A percentile compares a stretch with the other conserved stretches of the same genome.
Conservation (phyloP, 2,113 vertebrate species). For the Rhynchomys soricoides region DNA sequence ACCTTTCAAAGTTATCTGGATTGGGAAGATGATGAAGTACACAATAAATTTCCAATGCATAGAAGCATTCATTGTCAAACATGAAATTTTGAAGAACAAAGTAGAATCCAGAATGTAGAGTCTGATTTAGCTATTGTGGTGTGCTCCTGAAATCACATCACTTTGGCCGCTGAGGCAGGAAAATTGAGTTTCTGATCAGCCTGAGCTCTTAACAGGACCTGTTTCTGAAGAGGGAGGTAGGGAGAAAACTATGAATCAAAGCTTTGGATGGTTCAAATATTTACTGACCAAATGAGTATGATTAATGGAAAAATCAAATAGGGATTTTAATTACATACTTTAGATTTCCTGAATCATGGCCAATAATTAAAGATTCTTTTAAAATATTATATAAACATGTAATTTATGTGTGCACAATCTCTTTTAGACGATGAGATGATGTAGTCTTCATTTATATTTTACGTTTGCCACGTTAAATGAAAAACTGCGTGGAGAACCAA, state of each 20-base stretch:
- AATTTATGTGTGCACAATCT: background rate
- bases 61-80: background rate
- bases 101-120: background rate
- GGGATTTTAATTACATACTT: background rate
- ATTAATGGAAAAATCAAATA: background rate
- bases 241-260: background rate
- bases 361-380: background rate
- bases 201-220: background rate
- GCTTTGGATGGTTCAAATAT: background rate
- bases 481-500: background rate
- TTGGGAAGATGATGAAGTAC: background rate
- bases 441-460: background rate
- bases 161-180: background rate
- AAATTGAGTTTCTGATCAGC: background rate
- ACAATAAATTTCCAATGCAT: background rate
- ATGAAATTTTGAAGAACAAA: background rate
- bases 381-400: background rate
- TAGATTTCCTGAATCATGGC: background rate
- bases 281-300: background rate
- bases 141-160: no score
- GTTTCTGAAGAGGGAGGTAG: background rate
- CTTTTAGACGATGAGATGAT: background rate
- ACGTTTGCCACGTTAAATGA: background rate
- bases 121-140: background rate
- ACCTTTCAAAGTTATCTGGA: background rate